These are phyloP conservation scores for Chionodraco myersi DNA, from an alignment of 2,113 vertebrate species.

Conservation along the genomic window DNA sequence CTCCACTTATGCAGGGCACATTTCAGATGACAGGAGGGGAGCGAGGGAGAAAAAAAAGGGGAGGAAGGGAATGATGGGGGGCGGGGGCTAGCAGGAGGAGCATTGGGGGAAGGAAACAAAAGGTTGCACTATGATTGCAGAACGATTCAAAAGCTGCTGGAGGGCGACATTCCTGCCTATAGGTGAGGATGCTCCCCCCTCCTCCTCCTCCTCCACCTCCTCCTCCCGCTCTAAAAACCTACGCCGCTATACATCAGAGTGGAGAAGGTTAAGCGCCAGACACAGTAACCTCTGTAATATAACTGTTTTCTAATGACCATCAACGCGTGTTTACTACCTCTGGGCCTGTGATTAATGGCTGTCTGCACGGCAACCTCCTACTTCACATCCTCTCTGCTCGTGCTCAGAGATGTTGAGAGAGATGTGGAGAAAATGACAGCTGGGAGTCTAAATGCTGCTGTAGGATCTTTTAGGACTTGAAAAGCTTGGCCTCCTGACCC, in stretches of 20 bases:
- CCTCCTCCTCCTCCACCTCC: conserved; percentile 20
- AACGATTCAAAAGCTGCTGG: conserved; percentile 73
- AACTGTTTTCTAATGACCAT: conserved; percentile 82
- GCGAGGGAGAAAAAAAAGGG: conserved; percentile 44
- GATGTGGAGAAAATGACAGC: conserved; percentile 49
- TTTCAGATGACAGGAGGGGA: conserved; percentile 80
- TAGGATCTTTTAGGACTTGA: conserved; percentile 12
- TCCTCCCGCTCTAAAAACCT: conserved; percentile 45
- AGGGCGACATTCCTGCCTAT: conserved; percentile 71
- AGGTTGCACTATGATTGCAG: conserved; percentile 82
- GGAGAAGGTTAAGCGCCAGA: conserved; percentile 80
- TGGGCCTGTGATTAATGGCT: conserved; percentile 72
- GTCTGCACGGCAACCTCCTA: conserved; percentile 39
- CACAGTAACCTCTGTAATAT: conserved; percentile 79
- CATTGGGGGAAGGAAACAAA: conserved; percentile 74
- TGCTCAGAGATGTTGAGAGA: conserved; percentile 43
- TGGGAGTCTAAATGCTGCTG: conserved; percentile 11
- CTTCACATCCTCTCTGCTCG: conserved; percentile 27
- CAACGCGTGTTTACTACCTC: conserved; percentile 75
- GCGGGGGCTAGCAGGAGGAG: conserved; percentile 40
- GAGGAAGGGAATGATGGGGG: conserved; percentile 50
- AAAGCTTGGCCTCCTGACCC: conserved; percentile 15
- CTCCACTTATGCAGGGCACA: conserved; percentile 84
- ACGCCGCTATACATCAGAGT: conserved; percentile 71
- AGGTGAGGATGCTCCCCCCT: conserved; percentile 64